Evolutionary conservation across 1,140 invertebrate species (phyloP), one percentile per base, ranked within the genome.

Genomic region (Galleria mellonella): DNA sequence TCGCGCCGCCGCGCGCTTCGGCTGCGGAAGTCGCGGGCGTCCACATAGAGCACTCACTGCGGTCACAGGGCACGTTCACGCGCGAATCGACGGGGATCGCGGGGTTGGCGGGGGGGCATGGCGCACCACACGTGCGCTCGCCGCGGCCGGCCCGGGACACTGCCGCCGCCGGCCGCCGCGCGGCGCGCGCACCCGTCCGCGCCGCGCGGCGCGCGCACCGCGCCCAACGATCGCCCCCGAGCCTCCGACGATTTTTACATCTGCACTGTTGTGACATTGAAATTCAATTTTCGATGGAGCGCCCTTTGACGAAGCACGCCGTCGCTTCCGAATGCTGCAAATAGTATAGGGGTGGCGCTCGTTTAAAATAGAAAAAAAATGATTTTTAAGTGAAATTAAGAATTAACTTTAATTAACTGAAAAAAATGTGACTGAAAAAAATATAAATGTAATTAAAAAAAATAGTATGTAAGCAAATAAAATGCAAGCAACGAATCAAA

Each of bases 241-340:
- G 47, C 49, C 54, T 51, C 49, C 53, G 49, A 70, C 63, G 59
- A 73, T 75, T 72, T 72, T 75, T 75, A 77, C 73, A 77, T 77
- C 76, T 72, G 72, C 72, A 76, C 63, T 64, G 66, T 76, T 66
- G 69, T 76, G 76, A 81, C 76, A 81, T 81, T 81, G 76, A 81
- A 81, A 77, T 77, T 75, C 61, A 81, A 81, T 77, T 77, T 77
- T 69, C 64, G 66, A 66, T 59, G 52, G 55, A 52, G 43, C 60
- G 55, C 47, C 46, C 57, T 58, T 60, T 58, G 60, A 44, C 43
- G 47, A 42, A 41, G 38, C 44, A 41, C 49, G 55, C 32, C 43
- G 17, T 23, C n/a, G n/a, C n/a, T n/a, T 23, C 6, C 17, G 17
- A 23, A 23, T 6, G 17, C 17, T 23, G 17, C n/a, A n/a, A 23